Evolutionary conservation across 2,888 invertebrate species (phyloP).

Genomic region (Cecidostiba fungosa): DNA sequence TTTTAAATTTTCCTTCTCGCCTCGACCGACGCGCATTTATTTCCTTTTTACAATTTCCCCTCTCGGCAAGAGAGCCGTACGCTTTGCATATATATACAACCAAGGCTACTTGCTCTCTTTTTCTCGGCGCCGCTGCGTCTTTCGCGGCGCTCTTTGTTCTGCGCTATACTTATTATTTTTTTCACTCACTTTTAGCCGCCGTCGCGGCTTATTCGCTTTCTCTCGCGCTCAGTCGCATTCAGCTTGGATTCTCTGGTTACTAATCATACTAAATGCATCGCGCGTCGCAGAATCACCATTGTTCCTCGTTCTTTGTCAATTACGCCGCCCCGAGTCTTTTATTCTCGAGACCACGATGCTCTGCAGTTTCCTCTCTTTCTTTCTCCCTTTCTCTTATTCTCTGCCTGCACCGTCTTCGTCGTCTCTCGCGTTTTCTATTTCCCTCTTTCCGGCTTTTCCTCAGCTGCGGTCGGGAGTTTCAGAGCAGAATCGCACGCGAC

Average conservation of each 20-base stretch:
- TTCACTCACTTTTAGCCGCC: not conserved
- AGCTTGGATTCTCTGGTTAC: conserved; percentile 62
- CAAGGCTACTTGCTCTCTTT: conserved; percentile 3
- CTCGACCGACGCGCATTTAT: conserved; percentile 10
- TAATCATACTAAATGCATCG: conserved; percentile 67
- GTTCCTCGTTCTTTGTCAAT: conserved; percentile 63
- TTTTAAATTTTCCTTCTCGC: conserved; percentile 61
- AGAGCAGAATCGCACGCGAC: not conserved
- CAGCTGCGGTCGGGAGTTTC: not conserved
- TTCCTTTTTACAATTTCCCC: conserved; percentile 15
- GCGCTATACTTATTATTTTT: conserved; percentile 6
- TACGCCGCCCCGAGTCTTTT: conserved; percentile 48
- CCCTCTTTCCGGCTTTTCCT: not conserved
- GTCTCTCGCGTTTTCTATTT: conserved; percentile 1
- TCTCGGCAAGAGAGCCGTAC: not conserved
- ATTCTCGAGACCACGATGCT: not conserved
- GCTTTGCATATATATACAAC: not conserved
- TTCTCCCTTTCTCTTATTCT: not conserved
- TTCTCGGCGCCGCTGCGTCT: not conserved
- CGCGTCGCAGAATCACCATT: conserved; percentile 60
- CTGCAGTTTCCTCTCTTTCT: conserved; percentile 6
- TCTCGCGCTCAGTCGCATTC: conserved; percentile 39
- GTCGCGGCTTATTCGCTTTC: not conserved
- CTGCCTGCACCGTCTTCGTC: not conserved
- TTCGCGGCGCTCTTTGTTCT: not conserved